Evolutionary conservation across 2,113 vertebrate genomes (phyloP), one percentile per base, ranked within the genome.

Genomic region (cat (Felis catus)): DNA sequence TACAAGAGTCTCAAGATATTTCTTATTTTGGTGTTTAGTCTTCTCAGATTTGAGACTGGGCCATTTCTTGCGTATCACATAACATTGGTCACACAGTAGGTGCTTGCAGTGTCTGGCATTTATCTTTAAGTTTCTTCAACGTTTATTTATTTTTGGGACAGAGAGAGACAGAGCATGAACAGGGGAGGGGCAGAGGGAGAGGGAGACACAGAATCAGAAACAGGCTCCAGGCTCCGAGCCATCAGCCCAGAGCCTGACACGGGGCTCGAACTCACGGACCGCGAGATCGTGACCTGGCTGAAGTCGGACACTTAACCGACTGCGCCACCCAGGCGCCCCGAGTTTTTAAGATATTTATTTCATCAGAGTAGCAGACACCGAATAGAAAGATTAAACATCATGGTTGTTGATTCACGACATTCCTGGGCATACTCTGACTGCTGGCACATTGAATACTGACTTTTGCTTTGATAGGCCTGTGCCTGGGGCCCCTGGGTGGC

Each of bases 331-430:
- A n/a, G n/a, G n/a, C n/a, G n/a, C n/a, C n/a, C n/a, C n/a, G n/a
- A n/a, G n/a, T n/a, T n/a, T n/a, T n/a, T 85, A 68, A 94, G 58
- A 63, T 76, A 93, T 97, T 78, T 48, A 39, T 91, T 97, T 91
- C 88, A 31, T 61, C 65, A 96, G 73, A 80, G 16, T 51, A 53
- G 15, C 61, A 45, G 53, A 73, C 78, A n/a, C 33, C 25, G 21
- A 80, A 27, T 83, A 45, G 68, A 90, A 85, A 91, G 48, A 66
- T 97, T 27, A 13, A 51, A 36, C 15, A 66, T 65, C 65, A 11
- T 1, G 63, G 68, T 1, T 84, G 63, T 70, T 61, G 70, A 80
- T 73, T 94, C 53, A 61, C 16, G 66, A 68, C 39, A 83, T 91
- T 94, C n/a, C 41, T 19, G 25, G 39, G 41, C 23, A 13, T 68